phyloP scores from a whole-genome alignment of 2,797 vertebrate species.

The Myripristis murdjan region DNA sequence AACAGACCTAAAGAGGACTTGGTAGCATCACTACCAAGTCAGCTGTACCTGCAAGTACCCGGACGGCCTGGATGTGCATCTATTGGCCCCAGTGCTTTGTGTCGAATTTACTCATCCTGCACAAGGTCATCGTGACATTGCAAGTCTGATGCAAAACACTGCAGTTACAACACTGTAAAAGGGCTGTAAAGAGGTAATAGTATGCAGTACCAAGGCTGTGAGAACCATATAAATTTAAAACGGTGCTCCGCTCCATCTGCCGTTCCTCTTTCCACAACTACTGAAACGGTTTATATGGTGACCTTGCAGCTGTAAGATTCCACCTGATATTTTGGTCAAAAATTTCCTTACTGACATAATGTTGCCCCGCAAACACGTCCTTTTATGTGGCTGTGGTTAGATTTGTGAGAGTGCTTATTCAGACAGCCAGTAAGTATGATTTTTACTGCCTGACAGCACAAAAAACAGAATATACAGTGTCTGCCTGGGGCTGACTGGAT shows the following conservation, averaged over 20 bases:
- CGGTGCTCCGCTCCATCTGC: slow-evolving; percentile 61
- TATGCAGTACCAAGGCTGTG: slow-evolving; percentile 67
- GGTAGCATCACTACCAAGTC: background rate
- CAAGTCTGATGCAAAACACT: slow-evolving; percentile 62
- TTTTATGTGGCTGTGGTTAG: slow-evolving; percentile 9
- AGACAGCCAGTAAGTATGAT: slow-evolving; percentile 58
- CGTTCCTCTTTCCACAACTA: slow-evolving; percentile 49
- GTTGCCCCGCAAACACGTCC: background rate
- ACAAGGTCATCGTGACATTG: slow-evolving; percentile 61
- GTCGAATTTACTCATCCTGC: slow-evolving; percentile 49
- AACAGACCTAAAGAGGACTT: too few species aligned
- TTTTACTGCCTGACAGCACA: slow-evolving; percentile 62
- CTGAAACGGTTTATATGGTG: slow-evolving; percentile 53
- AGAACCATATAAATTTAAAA: slow-evolving; percentile 73
- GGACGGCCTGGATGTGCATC: slow-evolving; percentile 30
- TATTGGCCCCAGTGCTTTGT: slow-evolving; percentile 23
- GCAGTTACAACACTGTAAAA: slow-evolving; percentile 74
- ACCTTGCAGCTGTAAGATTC: slow-evolving; percentile 69
- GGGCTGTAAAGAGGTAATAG: slow-evolving; percentile 76
- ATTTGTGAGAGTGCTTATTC: slow-evolving; percentile 61
- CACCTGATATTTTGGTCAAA: slow-evolving; percentile 60
- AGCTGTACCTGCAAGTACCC: slow-evolving; percentile 30
- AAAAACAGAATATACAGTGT: background rate
- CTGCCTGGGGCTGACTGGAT: slow-evolving; percentile 56
- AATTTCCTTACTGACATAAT: background rate